phyloP scores from a whole-genome alignment of 1,140 invertebrate genomes.

The Magallana angulata region DNA sequence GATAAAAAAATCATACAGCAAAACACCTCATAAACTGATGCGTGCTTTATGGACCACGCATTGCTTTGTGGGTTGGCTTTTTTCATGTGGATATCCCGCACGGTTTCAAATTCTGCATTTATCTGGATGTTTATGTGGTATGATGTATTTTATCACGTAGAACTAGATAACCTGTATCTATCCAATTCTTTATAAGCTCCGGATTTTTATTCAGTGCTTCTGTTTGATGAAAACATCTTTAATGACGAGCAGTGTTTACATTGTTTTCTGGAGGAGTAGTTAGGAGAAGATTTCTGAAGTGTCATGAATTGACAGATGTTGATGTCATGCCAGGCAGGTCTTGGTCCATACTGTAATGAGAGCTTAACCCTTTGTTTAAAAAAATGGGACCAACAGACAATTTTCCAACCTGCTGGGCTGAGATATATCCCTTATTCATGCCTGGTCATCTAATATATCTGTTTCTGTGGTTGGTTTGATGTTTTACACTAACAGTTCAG shows the following conservation, averaged over 20 bases:
- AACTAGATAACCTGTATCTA: too few relatives aligned
- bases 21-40: not conserved
- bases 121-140: conserved; percentile 4
- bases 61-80: not conserved
- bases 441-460: too few relatives aligned
- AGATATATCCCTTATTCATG: not conserved
- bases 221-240: too few relatives aligned
- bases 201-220: too few relatives aligned
- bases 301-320: not conserved
- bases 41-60: conserved; percentile 2
- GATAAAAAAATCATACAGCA: conserved; percentile 7
- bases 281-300: not conserved
- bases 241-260: not conserved
- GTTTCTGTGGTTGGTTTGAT: not conserved
- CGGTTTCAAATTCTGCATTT: not conserved
- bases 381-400: not conserved
- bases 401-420: not conserved
- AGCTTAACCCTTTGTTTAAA: not conserved
- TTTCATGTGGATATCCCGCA: not conserved
- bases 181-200: too few relatives aligned
- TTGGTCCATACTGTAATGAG: not conserved
- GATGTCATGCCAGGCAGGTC: not conserved
- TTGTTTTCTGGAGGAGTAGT: not conserved
- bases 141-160: not conserved
- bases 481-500: not conserved